phyloP scores from a whole-genome alignment of 2,888 invertebrate genomes.

The Apeira syringaria region DNA sequence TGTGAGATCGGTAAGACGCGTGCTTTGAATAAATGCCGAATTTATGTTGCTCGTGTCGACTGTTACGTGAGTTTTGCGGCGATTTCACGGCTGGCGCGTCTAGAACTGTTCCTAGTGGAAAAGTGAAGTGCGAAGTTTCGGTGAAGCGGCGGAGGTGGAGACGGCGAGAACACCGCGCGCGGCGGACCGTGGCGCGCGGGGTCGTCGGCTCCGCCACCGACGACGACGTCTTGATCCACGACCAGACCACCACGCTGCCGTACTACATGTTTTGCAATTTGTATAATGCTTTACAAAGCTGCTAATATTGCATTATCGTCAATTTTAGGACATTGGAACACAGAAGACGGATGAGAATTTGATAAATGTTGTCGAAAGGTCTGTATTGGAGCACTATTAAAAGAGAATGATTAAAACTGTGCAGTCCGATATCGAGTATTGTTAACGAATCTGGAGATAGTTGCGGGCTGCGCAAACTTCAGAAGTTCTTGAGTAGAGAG shows the following conservation, averaged over 20 bases:
- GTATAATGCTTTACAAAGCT: conserved; percentile 10
- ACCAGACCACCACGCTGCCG: conserved; percentile 30
- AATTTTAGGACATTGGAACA: no score
- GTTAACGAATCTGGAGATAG: conserved; percentile 63
- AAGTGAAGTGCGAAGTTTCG: conserved; percentile 82
- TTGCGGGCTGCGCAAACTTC: conserved; percentile 44
- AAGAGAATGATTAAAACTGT: no score
- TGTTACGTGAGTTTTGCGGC: conserved; percentile 73
- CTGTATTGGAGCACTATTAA: no score
- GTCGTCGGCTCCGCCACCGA: conserved; percentile 57
- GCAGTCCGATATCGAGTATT: no score
- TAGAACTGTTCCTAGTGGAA: conserved; percentile 73
- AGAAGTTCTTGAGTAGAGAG: no score
- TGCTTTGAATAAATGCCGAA: conserved; percentile 27
- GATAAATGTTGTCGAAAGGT: no score
- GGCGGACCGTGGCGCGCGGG: conserved; percentile 67
- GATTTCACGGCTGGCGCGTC: conserved; percentile 76
- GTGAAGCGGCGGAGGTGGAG: conserved; percentile 53
- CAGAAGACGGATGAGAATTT: no score
- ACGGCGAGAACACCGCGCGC: conserved; percentile 47
- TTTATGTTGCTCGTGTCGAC: conserved; percentile 37
- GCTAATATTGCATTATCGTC: no score
- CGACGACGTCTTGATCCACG: conserved; percentile 17
- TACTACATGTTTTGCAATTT: conserved; percentile 15
- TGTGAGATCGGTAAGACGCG: neutral